Conservation (phyloP, 2,888 invertebrate genomes). For the Yponomeuta plumbellus region DNA sequence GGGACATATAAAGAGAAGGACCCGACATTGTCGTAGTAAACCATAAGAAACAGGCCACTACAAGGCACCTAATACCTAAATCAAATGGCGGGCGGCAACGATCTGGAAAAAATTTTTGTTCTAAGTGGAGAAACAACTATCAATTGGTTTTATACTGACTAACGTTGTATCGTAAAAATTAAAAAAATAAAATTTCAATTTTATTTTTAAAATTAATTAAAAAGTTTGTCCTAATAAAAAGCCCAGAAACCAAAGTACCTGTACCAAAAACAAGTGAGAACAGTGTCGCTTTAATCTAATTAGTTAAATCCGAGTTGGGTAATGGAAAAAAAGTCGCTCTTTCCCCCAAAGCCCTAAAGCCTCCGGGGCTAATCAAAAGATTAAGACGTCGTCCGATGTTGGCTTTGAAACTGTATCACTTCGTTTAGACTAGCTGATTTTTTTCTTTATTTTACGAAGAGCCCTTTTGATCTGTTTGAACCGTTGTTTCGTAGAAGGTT, state of each 20-base stretch:
- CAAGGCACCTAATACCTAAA: too few species aligned
- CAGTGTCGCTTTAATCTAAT: constrained; percentile 12
- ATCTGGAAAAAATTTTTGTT: too few species aligned
- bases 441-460: not conserved
- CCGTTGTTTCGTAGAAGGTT: not conserved
- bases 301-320: constrained; percentile 6
- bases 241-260: not conserved
- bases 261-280: constrained; percentile 7
- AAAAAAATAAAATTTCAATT: too few species aligned
- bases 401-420: constrained; percentile 5
- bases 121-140: too few species aligned
- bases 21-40: too few species aligned
- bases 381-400: not conserved
- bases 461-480: not conserved
- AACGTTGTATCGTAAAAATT: too few species aligned
- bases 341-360: not conserved
- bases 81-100: too few species aligned
- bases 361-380: not conserved
- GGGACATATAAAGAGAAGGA: too few species aligned
- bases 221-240: too few species aligned
- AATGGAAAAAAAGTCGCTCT: not conserved
- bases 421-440: not conserved
- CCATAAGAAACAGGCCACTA: too few species aligned
- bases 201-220: too few species aligned
- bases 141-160: too few species aligned